Evolutionary conservation across 2,797 vertebrate genomes (phyloP), one percentile per base, ranked within the genome.

Genomic region (Dipus sagitta): DNA sequence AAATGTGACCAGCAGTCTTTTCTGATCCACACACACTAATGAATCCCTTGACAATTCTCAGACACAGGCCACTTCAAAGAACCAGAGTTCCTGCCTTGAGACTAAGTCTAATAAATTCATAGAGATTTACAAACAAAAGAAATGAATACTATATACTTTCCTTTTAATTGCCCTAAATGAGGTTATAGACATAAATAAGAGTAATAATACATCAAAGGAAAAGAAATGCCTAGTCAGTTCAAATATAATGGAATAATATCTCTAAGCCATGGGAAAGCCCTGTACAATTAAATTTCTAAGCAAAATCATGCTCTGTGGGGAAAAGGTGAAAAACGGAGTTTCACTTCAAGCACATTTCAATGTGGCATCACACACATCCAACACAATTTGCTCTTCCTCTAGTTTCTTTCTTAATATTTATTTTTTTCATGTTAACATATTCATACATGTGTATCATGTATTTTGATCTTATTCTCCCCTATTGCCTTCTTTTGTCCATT

Each of bases 271-370:
- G 6, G 79, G 80, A 94, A 94, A 76, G 34, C 14, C 9, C 20
- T 75, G 3, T 38, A 80, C n/a, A 84, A 54, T 72, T 52, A 91
- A 86, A 91, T 68, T 90, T 6, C 30, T 65, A 77, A 80, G 67
- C 13, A 58, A 58, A 58, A 58, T 58, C 14, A 58, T 58, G 54
- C 54, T 58, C 2, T 14, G 13, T 58, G 54, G 30, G 17, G 2
- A 28, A 42, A n/a, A 78, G 6, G 9, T 72, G 83, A 76, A 81
- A 85, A 80, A 60, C 38, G 38, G 38, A 75, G 18, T 68, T 91
- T 92, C 80, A 28, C n/a, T 42, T 81, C 65, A 24, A 78, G 71
- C 77, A 32, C 6, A 11, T 84, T 86, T 90, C 38, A 65, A 2
- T 85, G 38, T 60, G 8, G 47, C 17, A 83, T 30, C 65, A 2